Evolutionary conservation across 2,888 invertebrate species (phyloP).

Genomic region (Tachina grossa): DNA sequence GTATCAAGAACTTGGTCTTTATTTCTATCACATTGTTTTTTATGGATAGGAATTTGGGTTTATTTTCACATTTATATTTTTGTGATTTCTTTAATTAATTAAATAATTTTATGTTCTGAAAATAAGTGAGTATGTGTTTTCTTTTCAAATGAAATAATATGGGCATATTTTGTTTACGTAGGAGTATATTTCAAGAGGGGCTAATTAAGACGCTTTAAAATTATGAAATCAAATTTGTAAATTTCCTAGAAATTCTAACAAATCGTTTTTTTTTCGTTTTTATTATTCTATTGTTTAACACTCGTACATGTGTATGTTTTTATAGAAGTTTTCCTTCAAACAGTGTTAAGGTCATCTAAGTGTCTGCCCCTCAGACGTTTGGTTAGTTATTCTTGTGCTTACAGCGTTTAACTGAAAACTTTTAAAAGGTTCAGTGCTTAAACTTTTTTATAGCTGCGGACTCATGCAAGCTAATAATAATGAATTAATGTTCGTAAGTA

Average conservation of each 20-base stretch:
- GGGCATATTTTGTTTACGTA: neutral
- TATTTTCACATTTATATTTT: too few species aligned
- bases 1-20: too few species aligned
- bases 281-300: neutral
- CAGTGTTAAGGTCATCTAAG: conserved; percentile 41
- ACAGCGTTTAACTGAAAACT: conserved; percentile 2
- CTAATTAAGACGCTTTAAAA: conserved; percentile 40
- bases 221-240: conserved; percentile 4
- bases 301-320: neutral
- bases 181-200: neutral
- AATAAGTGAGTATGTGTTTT: conserved; percentile 2
- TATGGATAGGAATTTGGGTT: too few species aligned
- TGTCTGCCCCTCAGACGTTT: conserved; percentile 28
- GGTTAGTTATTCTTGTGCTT: conserved; percentile 4
- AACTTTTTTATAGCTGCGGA: neutral
- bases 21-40: too few species aligned
- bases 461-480: conserved; percentile 34
- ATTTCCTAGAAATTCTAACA: conserved; percentile 54
- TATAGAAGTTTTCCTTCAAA: conserved; percentile 50
- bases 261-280: neutral
- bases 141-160: conserved; percentile 4
- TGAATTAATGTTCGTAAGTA: neutral
- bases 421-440: neutral
- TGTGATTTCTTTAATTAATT: too few species aligned
- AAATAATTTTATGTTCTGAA: too few species aligned